phyloP scores from a whole-genome alignment of 1,140 invertebrate genomes.

The Camponotus pennsylvanicus region DNA sequence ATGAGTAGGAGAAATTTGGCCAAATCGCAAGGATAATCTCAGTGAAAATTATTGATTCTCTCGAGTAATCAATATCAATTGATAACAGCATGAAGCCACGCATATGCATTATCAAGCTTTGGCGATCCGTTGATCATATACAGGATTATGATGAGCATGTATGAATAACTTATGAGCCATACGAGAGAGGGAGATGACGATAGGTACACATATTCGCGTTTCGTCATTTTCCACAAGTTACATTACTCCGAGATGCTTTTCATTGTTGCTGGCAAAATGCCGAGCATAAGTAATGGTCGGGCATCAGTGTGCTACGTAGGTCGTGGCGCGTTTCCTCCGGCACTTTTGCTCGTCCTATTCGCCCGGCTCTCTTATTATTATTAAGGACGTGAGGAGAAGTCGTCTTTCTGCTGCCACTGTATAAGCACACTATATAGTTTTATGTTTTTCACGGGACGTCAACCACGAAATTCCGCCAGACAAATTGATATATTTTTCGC shows the following conservation, averaged over 20 bases:
- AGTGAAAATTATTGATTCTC: slow-evolving; percentile 20
- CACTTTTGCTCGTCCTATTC: slow-evolving; percentile 58
- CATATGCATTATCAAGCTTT: background rate
- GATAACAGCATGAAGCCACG: background rate
- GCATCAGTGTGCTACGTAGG: slow-evolving; percentile 63
- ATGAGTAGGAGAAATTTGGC: background rate
- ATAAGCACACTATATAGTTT: slow-evolving; percentile 28
- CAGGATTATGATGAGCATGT: slow-evolving; percentile 7
- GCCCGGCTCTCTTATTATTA: slow-evolving; percentile 57
- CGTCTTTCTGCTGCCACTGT: slow-evolving; percentile 24
- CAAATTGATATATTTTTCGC: slow-evolving; percentile 46
- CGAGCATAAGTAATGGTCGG: slow-evolving; percentile 72
- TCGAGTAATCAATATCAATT: slow-evolving; percentile 43
- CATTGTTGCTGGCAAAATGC: slow-evolving; percentile 79
- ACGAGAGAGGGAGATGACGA: background rate
- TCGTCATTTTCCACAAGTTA: slow-evolving; percentile 70
- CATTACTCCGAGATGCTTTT: slow-evolving; percentile 76
- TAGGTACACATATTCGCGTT: slow-evolving; percentile 41
- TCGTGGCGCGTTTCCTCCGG: slow-evolving; percentile 58
- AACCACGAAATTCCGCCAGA: slow-evolving; percentile 46
- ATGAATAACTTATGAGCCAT: slow-evolving; percentile 53
- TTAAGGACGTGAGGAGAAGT: slow-evolving; percentile 33
- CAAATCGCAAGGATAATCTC: background rate
- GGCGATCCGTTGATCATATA: background rate
- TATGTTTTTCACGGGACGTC: slow-evolving; percentile 55